These are phyloP conservation scores for Bambusicola thoracicus DNA, from an alignment of 2,113 vertebrate genomes.

Conservation along the genomic window DNA sequence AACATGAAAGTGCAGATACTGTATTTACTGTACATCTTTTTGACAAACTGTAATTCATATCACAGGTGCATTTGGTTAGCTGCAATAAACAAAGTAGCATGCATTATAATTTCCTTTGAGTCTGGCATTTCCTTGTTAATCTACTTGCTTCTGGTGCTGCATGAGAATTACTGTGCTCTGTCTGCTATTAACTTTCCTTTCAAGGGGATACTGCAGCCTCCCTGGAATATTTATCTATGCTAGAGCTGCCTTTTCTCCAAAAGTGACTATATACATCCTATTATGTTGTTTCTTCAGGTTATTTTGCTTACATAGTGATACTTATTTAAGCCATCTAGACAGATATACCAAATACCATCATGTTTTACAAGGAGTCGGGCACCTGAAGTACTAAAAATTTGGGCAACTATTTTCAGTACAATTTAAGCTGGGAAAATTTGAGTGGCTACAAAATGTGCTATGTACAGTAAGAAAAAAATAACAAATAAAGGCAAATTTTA, in stretches of 20 bases:
- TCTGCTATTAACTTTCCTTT: background rate
- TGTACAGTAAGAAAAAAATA: background rate
- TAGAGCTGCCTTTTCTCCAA: background rate
- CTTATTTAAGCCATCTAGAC: background rate
- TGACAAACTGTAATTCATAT: background rate
- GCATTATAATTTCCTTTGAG: background rate
- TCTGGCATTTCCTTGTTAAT: constrained; percentile 15
- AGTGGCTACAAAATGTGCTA: background rate
- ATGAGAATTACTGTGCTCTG: background rate
- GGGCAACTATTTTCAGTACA: background rate
- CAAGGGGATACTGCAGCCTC: background rate
- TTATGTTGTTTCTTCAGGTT: background rate
- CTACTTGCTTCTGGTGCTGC: background rate
- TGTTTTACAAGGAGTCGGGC: background rate
- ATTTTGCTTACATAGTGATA: background rate
- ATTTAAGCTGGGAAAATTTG: background rate
- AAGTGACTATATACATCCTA: background rate
- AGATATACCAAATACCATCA: background rate
- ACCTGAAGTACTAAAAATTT: background rate
- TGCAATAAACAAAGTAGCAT: constrained; percentile 47
- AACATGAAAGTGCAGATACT: constrained; percentile 19
- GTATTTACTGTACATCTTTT: constrained; percentile 2
- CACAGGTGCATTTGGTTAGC: background rate
- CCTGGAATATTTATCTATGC: background rate
- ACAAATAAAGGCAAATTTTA: background rate